phyloP scores from a whole-genome alignment of 1,140 invertebrate genomes.

The Trypoxylus dichotomus region DNA sequence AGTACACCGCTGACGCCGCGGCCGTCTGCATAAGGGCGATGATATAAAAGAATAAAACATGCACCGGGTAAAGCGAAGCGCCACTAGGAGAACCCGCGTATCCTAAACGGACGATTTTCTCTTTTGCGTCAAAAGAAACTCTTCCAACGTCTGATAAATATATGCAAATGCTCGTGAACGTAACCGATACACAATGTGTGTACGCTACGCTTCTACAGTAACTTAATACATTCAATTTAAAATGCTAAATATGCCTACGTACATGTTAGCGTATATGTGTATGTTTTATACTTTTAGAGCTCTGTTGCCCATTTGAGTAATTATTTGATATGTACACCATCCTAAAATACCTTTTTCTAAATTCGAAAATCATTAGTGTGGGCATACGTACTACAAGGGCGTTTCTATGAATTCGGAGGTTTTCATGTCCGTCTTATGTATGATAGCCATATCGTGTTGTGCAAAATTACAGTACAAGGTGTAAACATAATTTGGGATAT shows the following conservation, averaged over 20 bases:
- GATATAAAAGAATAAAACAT: slow-evolving; percentile 21
- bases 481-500: no score
- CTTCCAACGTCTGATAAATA: slow-evolving; percentile 5
- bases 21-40: not conserved
- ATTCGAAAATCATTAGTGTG: no score
- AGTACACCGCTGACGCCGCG: not conserved
- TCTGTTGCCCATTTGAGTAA: no score
- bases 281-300: no score
- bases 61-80: slow-evolving; percentile 10
- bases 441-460: no score
- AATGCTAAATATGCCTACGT: not conserved
- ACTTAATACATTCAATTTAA: slow-evolving; percentile 12
- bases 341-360: no score
- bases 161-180: slow-evolving; percentile 4
- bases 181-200: slow-evolving; percentile 9
- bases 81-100: not conserved
- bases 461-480: no score
- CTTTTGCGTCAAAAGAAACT: slow-evolving; percentile 6
- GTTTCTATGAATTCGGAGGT: no score
- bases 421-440: no score
- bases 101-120: slow-evolving; percentile 4
- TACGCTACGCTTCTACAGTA: not conserved
- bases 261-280: not conserved
- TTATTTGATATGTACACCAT: no score
- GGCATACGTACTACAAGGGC: no score